Percentiles rank a stretch among this genome's conserved stretches.
phyloP scores from a whole-genome alignment of 2,113 vertebrate species.

The Caracal caracal region DNA sequence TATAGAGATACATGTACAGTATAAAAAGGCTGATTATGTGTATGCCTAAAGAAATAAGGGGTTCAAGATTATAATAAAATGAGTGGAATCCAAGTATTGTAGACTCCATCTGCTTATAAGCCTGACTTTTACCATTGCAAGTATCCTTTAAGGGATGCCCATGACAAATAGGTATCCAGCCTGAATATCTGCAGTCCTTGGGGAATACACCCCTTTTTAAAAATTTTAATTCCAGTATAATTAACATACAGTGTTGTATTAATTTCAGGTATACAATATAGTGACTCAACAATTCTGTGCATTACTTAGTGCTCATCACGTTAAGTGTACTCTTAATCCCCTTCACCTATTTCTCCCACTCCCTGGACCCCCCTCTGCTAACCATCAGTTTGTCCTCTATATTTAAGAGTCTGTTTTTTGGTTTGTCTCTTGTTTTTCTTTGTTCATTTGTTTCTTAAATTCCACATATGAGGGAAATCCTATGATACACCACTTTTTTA shows the following conservation, averaged over 20 bases:
- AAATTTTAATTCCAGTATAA: not conserved
- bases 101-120: not conserved
- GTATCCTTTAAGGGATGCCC: not conserved
- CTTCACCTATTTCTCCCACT: not conserved
- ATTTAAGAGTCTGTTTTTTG: not conserved
- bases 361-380: not conserved
- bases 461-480: not conserved
- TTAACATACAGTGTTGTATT: not conserved
- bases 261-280: not conserved
- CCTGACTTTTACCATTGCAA: not conserved
- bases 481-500: not conserved
- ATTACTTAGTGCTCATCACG: not conserved
- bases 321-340: not conserved
- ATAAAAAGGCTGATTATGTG: not conserved
- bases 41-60: not conserved
- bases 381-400: not conserved
- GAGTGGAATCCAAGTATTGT: not conserved
- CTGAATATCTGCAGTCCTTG: not conserved
- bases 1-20: not conserved
- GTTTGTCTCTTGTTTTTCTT: not conserved
- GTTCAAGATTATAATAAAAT: not conserved
- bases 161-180: not conserved
- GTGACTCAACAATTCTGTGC: not conserved
- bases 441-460: not conserved
- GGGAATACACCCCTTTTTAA: not conserved